Conservation (phyloP, 2,797 vertebrate species). For the Bradypodion pumilum region DNA sequence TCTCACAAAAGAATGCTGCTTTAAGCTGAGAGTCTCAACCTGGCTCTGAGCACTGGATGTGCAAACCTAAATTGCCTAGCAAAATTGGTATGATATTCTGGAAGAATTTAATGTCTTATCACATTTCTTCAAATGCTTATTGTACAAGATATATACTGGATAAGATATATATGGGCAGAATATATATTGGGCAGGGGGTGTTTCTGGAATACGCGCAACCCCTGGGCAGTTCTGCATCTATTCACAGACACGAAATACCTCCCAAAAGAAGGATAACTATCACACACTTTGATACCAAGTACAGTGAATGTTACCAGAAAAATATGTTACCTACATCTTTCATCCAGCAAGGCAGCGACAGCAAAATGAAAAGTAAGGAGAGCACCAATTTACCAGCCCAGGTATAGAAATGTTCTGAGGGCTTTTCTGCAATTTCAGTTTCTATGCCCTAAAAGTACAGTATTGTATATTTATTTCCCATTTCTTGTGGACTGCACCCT, state of each 20-base stretch:
- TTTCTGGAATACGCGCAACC: background rate
- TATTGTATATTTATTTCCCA: background rate
- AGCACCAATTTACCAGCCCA: background rate
- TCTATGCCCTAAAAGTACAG: background rate
- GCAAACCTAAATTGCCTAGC: background rate
- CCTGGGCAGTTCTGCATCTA: background rate
- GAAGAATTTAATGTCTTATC: constrained; percentile 3
- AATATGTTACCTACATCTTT: background rate
- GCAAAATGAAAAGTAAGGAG: background rate
- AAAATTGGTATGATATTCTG: background rate
- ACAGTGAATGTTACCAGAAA: background rate
- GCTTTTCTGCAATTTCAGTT: background rate
- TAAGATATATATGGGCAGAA: no score
- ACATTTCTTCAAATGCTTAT: constrained; percentile 3
- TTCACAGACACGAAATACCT: background rate
- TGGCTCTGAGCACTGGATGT: constrained; percentile 13
- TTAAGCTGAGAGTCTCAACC: fast-evolving
- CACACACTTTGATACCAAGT: background rate
- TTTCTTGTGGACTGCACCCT: background rate
- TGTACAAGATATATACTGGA: no score
- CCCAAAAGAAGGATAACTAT: background rate
- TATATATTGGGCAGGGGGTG: background rate
- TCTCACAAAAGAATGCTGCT: background rate
- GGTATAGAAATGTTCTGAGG: background rate
- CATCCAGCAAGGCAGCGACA: constrained; percentile 11